Evolutionary conservation across 2,797 vertebrate species (phyloP).

Genomic region (Melanotaenia boesemani): DNA sequence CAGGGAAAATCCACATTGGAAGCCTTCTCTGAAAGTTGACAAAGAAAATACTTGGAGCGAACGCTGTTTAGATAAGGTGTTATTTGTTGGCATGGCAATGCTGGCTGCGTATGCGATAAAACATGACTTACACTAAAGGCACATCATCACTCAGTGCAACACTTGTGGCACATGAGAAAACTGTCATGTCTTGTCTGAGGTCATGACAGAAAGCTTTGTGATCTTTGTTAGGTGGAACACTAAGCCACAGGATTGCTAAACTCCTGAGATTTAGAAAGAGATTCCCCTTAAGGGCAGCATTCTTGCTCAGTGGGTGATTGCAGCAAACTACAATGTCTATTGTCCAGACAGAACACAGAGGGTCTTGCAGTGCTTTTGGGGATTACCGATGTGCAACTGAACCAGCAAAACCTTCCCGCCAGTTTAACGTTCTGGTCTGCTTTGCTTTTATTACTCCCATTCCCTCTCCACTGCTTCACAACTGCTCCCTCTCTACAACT

Average conservation of each 20-base stretch:
- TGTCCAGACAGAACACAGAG: conserved; percentile 60
- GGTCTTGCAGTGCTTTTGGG: conserved; percentile 61
- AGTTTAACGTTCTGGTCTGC: conserved; percentile 50
- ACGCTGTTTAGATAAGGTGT: conserved; percentile 38
- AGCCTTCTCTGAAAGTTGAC: conserved; percentile 25
- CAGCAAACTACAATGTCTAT: conserved; percentile 56
- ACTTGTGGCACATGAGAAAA: not conserved
- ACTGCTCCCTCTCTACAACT: conserved; percentile 73
- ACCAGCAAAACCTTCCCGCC: conserved; percentile 42
- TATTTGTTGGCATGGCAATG: conserved; percentile 8
- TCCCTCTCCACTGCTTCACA: conserved; percentile 62
- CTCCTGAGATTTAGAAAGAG: conserved; percentile 20
- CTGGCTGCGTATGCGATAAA: conserved; percentile 11
- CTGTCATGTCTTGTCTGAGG: conserved; percentile 17
- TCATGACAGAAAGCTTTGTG: conserved; percentile 28
- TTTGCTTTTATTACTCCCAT: conserved; percentile 43
- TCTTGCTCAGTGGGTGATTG: conserved; percentile 41
- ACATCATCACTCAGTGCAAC: not conserved
- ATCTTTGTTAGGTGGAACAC: conserved; percentile 49
- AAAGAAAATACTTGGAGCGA: conserved; percentile 26
- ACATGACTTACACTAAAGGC: not conserved
- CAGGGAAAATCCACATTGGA: conserved; percentile 35
- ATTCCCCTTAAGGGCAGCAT: conserved; percentile 4
- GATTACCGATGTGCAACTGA: conserved; percentile 62
- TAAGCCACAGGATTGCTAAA: conserved; percentile 27